Evolutionary conservation across 1,140 invertebrate genomes (phyloP).

Genomic region (Scaptomyza pallida): DNA sequence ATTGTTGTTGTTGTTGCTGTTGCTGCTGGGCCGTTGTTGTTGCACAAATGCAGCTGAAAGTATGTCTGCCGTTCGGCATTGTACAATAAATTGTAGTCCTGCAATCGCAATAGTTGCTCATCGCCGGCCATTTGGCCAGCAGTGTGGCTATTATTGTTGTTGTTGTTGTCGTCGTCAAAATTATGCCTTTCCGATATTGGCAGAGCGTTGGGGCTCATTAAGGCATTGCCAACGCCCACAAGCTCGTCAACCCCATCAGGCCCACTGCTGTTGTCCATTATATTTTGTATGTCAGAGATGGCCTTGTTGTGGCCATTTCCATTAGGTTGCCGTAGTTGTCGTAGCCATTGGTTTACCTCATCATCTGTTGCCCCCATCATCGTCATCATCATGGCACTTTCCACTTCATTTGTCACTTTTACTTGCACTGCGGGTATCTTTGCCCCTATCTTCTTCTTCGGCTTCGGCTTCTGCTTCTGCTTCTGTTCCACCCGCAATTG

Average conservation of each 20-base stretch:
- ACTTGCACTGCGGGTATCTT: slow-evolving; percentile 72
- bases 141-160: slow-evolving; percentile 2
- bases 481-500: slow-evolving; percentile 53
- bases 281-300: slow-evolving; percentile 60
- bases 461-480: not conserved
- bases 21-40: no score
- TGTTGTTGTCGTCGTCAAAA: slow-evolving; percentile 22
- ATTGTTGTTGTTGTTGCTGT: no score
- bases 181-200: slow-evolving; percentile 59
- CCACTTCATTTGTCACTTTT: slow-evolving; percentile 82
- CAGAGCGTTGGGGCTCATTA: slow-evolving; percentile 49
- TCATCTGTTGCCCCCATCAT: slow-evolving; percentile 19
- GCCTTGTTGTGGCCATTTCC: slow-evolving; percentile 37
- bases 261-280: slow-evolving; percentile 11
- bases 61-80: slow-evolving; percentile 78
- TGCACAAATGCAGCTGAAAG: slow-evolving; percentile 68
- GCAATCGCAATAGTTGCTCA: slow-evolving; percentile 72
- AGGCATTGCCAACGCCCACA: not conserved
- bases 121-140: slow-evolving; percentile 36
- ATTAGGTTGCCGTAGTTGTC: slow-evolving; percentile 23
- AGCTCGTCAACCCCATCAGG: not conserved
- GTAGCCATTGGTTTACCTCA: slow-evolving; percentile 20
- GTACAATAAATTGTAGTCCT: slow-evolving; percentile 79
- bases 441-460: slow-evolving; percentile 19
- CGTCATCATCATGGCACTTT: slow-evolving; percentile 63